phyloP scores from a whole-genome alignment of 2,888 invertebrate genomes.

The Deilephila porcellus region DNA sequence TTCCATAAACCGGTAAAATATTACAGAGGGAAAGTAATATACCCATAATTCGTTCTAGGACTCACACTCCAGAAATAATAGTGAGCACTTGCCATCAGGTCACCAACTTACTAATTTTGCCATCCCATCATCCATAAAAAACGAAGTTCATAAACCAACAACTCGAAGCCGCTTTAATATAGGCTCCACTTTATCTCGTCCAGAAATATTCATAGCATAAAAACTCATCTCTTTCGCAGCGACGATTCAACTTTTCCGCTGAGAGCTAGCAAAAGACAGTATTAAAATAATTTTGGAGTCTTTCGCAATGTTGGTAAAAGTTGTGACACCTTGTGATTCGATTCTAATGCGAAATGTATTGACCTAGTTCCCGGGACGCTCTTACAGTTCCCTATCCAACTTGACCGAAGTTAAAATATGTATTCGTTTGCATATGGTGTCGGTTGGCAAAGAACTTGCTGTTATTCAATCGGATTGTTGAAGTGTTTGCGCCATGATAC shows the following conservation, averaged over 20 bases:
- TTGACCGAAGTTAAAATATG: slow-evolving; percentile 44
- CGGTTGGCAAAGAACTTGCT: slow-evolving; percentile 38
- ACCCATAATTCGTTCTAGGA: too few species aligned
- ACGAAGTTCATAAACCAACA: neutral
- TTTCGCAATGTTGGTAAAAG: slow-evolving; percentile 26
- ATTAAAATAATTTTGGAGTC: slow-evolving; percentile 22
- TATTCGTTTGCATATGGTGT: slow-evolving; percentile 44
- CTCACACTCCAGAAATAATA: neutral
- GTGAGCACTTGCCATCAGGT: neutral
- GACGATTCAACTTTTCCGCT: slow-evolving; percentile 17
- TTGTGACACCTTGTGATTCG: slow-evolving; percentile 26
- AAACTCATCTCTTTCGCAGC: neutral
- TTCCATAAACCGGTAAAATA: too few species aligned
- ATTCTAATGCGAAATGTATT: slow-evolving; percentile 42
- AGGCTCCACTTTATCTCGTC: neutral
- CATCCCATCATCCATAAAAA: neutral
- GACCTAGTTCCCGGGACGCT: slow-evolving; percentile 49
- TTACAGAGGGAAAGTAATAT: too few species aligned
- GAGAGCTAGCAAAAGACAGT: slow-evolving; percentile 11
- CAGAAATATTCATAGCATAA: neutral
- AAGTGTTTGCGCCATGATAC: slow-evolving; percentile 27
- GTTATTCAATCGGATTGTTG: slow-evolving; percentile 38
- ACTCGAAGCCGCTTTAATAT: neutral
- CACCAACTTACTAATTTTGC: neutral
- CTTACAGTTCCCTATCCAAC: slow-evolving; percentile 28